phyloP scores from a whole-genome alignment of 1,140 invertebrate species.

The Zaprionus capensis region DNA sequence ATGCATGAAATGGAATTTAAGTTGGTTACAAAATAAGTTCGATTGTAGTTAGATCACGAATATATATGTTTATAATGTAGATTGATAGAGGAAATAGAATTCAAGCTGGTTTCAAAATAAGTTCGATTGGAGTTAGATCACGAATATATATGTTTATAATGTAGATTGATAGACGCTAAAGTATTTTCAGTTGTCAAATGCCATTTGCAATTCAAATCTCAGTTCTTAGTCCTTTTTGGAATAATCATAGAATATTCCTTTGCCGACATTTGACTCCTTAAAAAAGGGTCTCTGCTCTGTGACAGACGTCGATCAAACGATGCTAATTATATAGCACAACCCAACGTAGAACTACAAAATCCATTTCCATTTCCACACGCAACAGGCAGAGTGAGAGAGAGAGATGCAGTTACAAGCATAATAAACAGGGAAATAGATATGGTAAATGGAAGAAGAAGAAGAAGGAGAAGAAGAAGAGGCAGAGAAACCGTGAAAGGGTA shows the following conservation, averaged over 20 bases:
- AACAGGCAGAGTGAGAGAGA: slow-evolving; percentile 6
- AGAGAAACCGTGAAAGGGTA: slow-evolving; percentile 75
- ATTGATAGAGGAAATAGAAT: no score
- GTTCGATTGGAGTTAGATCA: no score
- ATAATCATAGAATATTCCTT: neutral
- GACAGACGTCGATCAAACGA: slow-evolving; percentile 38
- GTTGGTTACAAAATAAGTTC: no score
- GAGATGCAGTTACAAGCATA: neutral
- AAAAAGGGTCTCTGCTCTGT: slow-evolving; percentile 1
- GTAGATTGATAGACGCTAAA: no score
- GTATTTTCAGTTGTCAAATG: no score
- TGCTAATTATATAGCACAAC: slow-evolving; percentile 31
- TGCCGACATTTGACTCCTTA: neutral
- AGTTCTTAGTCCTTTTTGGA: no score
- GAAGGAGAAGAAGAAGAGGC: slow-evolving; percentile 25
- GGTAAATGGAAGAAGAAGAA: slow-evolving; percentile 17
- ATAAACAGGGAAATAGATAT: slow-evolving; percentile 17
- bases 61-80: no score
- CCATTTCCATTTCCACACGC: slow-evolving; percentile 1
- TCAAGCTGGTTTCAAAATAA: no score
- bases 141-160: no score
- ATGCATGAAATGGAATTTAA: no score
- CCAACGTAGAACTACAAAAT: slow-evolving; percentile 27
- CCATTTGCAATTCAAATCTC: neutral
- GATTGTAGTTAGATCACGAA: no score